Conservation (phyloP, 1,140 invertebrate species). For the Rhyacophila brunnea region DNA sequence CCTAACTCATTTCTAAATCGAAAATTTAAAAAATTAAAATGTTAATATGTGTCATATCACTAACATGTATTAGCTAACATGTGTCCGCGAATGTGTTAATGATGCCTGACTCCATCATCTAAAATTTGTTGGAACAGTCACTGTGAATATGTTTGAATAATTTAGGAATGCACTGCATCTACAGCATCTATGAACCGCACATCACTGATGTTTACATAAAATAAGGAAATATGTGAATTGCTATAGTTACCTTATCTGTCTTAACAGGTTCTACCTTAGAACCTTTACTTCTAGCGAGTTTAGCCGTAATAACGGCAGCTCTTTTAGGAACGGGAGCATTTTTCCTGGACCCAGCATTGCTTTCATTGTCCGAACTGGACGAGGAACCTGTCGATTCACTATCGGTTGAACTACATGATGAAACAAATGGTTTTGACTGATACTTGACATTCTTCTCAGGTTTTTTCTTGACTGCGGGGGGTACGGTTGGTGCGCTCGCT, state of each 20-base stretch:
- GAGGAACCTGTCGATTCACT: constrained; percentile 38
- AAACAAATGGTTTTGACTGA: constrained; percentile 44
- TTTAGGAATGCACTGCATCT: too few relatives aligned
- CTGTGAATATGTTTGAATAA: too few relatives aligned
- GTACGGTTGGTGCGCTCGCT: constrained; percentile 19
- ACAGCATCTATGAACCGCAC: too few relatives aligned
- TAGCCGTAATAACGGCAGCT: constrained; percentile 26
- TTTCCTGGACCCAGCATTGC: constrained; percentile 33
- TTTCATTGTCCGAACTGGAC: constrained; percentile 44
- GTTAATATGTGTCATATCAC: too few relatives aligned
- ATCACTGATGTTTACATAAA: too few relatives aligned
- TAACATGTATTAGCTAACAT: too few relatives aligned
- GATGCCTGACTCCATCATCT: too few relatives aligned
- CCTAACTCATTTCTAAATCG: too few relatives aligned
- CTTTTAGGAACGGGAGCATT: constrained; percentile 18
- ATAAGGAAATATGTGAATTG: too few relatives aligned
- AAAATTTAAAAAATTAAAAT: too few relatives aligned
- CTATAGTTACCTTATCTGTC: constrained; percentile 34
- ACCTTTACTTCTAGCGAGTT: constrained; percentile 16
- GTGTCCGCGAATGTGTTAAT: too few relatives aligned
- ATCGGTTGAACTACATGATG: constrained; percentile 48
- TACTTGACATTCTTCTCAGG: constrained; percentile 36
- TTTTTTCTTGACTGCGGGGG: constrained; percentile 37
- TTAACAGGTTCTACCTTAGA: constrained; percentile 30
- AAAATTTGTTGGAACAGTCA: too few relatives aligned